Evolutionary conservation across 2,888 invertebrate species (phyloP).

Genomic region (Drosophila mulleri): DNA sequence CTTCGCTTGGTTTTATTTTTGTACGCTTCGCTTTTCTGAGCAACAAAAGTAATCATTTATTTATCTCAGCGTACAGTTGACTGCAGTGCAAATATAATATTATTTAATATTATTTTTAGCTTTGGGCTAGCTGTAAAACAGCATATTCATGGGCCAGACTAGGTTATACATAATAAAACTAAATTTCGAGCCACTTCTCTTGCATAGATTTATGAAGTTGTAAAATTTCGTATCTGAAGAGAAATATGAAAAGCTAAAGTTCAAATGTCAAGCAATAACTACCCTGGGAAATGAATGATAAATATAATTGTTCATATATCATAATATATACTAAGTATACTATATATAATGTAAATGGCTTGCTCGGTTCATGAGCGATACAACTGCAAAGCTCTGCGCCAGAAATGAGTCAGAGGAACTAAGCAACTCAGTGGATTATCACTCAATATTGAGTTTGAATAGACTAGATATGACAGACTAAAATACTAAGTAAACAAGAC

Average conservation of each 20-base stretch:
- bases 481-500: no score
- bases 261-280: neutral
- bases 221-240: neutral
- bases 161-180: neutral
- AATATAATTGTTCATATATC: neutral
- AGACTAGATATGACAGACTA: no score
- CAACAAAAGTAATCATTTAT: slow-evolving; percentile 1
- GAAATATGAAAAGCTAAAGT: no score
- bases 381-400: no score
- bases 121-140: neutral
- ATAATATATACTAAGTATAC: neutral
- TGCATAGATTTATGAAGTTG: neutral
- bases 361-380: no score
- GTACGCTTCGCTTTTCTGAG: neutral
- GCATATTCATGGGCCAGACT: neutral
- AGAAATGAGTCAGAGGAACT: no score
- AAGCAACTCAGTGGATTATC: no score
- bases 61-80: neutral
- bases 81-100: neutral
- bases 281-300: neutral
- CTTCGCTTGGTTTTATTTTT: neutral
- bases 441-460: no score
- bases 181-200: neutral
- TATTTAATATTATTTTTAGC: neutral
- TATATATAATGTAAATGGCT: no score